phyloP scores from a whole-genome alignment of 2,113 vertebrate species.

The Percopsis transmontana region DNA sequence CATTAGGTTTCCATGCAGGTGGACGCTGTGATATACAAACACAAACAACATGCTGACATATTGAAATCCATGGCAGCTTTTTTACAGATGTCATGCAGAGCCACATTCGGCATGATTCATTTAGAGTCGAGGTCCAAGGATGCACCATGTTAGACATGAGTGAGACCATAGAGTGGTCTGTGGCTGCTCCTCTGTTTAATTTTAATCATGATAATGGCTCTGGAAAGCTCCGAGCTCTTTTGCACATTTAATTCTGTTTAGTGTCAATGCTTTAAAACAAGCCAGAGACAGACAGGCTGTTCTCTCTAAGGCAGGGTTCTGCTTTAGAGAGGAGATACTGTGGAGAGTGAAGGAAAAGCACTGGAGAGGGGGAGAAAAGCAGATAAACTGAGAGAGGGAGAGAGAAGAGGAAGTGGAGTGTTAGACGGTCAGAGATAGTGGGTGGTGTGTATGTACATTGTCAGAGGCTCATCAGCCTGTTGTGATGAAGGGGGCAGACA shows the following conservation, averaged over 20 bases:
- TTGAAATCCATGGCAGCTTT: not conserved
- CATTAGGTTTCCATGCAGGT: not conserved
- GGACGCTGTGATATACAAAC: not conserved
- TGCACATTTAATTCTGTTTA: not conserved
- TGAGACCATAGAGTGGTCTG: constrained; percentile 3
- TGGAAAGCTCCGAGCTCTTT: not conserved
- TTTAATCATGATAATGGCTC: constrained; percentile 14
- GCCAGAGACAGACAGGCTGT: not conserved
- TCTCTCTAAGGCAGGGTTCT: not conserved
- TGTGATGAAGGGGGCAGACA: constrained; percentile 26
- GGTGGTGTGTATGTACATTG: constrained; percentile 12
- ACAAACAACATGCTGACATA: not conserved
- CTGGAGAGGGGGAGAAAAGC: not conserved
- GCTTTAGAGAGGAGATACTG: constrained; percentile 3
- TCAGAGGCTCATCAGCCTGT: constrained; percentile 8
- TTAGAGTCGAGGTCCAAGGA: not conserved
- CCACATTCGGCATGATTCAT: not conserved
- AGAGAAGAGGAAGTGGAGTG: constrained; percentile 5
- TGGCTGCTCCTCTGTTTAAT: constrained; percentile 1
- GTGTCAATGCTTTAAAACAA: constrained; percentile 6
- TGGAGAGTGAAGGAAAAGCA: not conserved
- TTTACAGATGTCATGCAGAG: not conserved
- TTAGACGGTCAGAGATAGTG: not conserved
- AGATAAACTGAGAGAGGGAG: constrained; percentile 1
- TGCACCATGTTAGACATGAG: not conserved